phyloP scores from a whole-genome alignment of 2,113 vertebrate species.

The Cepphus grylle region DNA sequence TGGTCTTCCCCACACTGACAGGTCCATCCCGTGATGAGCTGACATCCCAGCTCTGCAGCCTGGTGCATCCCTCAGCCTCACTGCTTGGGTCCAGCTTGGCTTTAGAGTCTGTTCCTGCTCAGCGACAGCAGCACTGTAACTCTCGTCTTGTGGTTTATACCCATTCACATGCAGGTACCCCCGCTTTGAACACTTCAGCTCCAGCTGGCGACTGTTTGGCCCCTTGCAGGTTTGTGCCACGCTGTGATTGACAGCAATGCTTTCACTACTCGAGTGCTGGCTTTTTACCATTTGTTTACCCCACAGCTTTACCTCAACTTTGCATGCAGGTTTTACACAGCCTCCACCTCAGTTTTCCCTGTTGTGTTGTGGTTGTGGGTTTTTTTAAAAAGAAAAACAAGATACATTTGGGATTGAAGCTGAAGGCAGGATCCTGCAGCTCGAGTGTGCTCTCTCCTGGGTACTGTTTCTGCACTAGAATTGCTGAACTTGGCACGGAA shows the following conservation, averaged over 20 bases:
- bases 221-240: neutral
- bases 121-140: neutral
- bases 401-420: neutral
- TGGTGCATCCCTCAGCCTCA: neutral
- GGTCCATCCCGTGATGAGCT: neutral
- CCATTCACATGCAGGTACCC: neutral
- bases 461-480: neutral
- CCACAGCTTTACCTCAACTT: neutral
- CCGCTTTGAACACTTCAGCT: neutral
- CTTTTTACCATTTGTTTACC: neutral
- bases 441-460: neutral
- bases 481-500: neutral
- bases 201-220: neutral
- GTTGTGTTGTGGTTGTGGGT: neutral
- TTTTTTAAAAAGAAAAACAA: neutral
- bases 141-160: neutral
- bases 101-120: neutral
- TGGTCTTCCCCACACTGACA: rapidly evolving
- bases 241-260: neutral
- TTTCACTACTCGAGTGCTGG: neutral
- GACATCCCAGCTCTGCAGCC: neutral
- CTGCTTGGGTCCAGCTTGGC: neutral
- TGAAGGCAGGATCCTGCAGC: neutral
- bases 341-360: neutral
- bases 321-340: neutral